Evolutionary conservation across 2,888 invertebrate genomes (phyloP).

Genomic region (Pyrrhia umbra): DNA sequence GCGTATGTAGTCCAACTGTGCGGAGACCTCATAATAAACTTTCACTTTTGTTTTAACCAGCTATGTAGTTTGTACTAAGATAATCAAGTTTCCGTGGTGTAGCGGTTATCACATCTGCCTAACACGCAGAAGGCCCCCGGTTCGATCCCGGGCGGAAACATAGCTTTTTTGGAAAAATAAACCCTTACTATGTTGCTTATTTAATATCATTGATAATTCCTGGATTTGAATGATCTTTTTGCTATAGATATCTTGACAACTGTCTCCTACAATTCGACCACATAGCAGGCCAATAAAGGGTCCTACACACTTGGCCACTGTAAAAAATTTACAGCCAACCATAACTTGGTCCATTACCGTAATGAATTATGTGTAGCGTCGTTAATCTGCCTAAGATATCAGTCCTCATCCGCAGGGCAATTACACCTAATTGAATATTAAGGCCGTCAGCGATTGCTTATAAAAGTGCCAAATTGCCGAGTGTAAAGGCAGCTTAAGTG

Average conservation of each 20-base stretch:
- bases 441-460: slow-evolving; percentile 80
- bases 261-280: not conserved
- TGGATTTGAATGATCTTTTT: not conserved
- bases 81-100: slow-evolving; percentile 93
- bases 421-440: slow-evolving; percentile 87
- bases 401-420: slow-evolving; percentile 79
- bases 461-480: slow-evolving; percentile 76
- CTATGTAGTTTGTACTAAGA: not conserved
- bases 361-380: slow-evolving; percentile 84
- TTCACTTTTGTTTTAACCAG: not conserved
- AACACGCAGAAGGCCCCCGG: slow-evolving; percentile 97
- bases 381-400: slow-evolving; percentile 78
- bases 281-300: slow-evolving; percentile 54
- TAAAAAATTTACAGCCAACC: slow-evolving; percentile 79
- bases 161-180: slow-evolving; percentile 53
- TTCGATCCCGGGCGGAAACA: slow-evolving; percentile 97
- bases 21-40: not conserved
- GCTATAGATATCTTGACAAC: not conserved
- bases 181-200: not conserved
- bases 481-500: slow-evolving; percentile 62
- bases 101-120: slow-evolving; percentile 98
- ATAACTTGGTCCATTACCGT: slow-evolving; percentile 84
- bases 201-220: too few species aligned
- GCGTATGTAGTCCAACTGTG: not conserved
- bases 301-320: slow-evolving; percentile 66